Conservation (phyloP, 2,888 invertebrate species). For the Frankliniella fusca region DNA sequence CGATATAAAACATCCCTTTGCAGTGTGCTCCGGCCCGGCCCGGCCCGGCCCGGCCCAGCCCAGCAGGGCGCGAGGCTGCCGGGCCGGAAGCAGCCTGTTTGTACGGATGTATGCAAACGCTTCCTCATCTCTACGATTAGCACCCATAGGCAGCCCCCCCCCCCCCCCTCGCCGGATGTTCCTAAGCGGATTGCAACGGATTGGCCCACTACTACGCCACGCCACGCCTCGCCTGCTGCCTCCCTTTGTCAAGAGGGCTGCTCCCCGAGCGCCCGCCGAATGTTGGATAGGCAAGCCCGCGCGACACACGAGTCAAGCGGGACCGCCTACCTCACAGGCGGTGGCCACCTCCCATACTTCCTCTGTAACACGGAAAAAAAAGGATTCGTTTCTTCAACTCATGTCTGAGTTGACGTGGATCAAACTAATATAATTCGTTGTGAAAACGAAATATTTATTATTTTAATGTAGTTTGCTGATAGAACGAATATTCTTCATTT, state of each 20-base stretch:
- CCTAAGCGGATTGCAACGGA: neutral
- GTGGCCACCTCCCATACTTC: neutral
- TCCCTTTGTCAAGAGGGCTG: neutral
- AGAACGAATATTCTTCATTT: too few species aligned
- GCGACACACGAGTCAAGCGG: neutral
- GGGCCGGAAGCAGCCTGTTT: neutral
- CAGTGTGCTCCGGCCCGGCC: neutral
- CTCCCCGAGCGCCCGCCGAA: neutral
- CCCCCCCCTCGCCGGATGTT: neutral
- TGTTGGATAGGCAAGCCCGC: neutral
- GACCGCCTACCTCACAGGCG: neutral
- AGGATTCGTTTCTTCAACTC: too few species aligned
- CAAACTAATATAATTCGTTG: too few species aligned
- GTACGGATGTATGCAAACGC: neutral
- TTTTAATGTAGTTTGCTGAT: too few species aligned
- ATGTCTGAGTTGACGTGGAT: too few species aligned
- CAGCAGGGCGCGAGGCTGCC: neutral
- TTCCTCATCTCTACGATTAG: neutral
- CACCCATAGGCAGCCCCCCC: neutral
- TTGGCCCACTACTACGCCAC: neutral
- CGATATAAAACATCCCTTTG: neutral
- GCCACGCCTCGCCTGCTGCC: neutral
- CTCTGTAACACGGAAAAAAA: too few species aligned
- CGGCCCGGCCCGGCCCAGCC: neutral
- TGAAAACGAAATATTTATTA: too few species aligned